Conservation (phyloP, 2,797 vertebrate species). For the Naso thynnoides region DNA sequence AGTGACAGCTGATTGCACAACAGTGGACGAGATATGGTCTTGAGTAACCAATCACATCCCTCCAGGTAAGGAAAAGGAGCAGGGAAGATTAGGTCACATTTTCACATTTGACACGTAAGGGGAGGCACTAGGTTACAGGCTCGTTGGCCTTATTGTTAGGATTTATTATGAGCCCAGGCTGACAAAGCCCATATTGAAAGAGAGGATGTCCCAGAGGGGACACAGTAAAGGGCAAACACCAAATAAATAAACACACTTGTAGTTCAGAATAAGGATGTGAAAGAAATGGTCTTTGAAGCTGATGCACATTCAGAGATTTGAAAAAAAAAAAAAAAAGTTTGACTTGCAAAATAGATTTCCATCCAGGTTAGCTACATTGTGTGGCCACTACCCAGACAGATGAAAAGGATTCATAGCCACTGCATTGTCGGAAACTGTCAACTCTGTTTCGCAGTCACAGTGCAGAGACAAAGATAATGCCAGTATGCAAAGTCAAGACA, state of each 20-base stretch:
- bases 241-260: background rate
- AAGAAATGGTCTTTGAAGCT: background rate
- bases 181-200: background rate
- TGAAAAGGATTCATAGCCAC: slow-evolving; percentile 10
- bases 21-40: too few species aligned
- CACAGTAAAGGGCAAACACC: background rate
- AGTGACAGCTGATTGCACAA: too few species aligned
- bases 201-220: background rate
- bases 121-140: too few species aligned
- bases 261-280: background rate
- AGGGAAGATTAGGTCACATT: too few species aligned
- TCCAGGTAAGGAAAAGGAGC: too few species aligned
- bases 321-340: background rate
- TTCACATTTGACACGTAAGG: too few species aligned
- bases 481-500: slow-evolving; percentile 3
- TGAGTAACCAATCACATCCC: too few species aligned
- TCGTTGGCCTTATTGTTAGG: too few species aligned
- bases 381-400: background rate
- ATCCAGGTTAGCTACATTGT: background rate
- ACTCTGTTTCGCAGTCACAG: background rate
- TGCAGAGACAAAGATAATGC: background rate
- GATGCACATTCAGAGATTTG: background rate
- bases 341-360: slow-evolving; percentile 14
- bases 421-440: background rate
- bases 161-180: too few species aligned